These are phyloP conservation scores for Melikaiella ostensackeni DNA, from an alignment of 2,888 invertebrate genomes.

Conservation along the genomic window DNA sequence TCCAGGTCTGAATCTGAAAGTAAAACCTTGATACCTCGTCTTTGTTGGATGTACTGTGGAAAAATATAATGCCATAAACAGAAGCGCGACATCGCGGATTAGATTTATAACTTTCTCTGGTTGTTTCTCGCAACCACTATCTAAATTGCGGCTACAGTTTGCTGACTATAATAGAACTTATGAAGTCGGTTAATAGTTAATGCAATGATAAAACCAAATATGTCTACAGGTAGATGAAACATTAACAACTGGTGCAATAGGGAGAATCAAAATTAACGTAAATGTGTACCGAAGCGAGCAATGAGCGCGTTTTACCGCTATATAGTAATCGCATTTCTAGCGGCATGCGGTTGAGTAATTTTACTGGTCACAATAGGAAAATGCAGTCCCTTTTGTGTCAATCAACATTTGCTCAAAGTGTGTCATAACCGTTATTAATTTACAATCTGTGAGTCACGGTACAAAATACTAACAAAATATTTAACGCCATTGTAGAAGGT, in stretches of 20 bases:
- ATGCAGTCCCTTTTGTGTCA: not conserved
- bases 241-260: conserved; percentile 29
- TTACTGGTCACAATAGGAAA: not conserved
- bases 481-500: no score
- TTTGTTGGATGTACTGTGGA: not conserved
- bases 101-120: not conserved
- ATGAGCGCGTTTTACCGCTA: conserved; percentile 19
- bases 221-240: not conserved
- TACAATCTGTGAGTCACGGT: no score
- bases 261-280: conserved; percentile 11
- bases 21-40: not conserved
- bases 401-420: no score
- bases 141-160: not conserved
- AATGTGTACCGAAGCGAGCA: conserved; percentile 39
- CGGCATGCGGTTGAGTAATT: not conserved
- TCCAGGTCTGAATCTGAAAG: not conserved
- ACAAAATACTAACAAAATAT: no score
- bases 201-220: not conserved
- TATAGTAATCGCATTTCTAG: conserved; percentile 1
- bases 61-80: no score
- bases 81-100: not conserved
- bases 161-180: not conserved
- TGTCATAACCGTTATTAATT: no score
- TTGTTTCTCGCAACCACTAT: not conserved
- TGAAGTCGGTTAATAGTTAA: not conserved